These are phyloP conservation scores for Melitaea cinxia DNA, from an alignment of 1,140 invertebrate species.

Conservation along the genomic window DNA sequence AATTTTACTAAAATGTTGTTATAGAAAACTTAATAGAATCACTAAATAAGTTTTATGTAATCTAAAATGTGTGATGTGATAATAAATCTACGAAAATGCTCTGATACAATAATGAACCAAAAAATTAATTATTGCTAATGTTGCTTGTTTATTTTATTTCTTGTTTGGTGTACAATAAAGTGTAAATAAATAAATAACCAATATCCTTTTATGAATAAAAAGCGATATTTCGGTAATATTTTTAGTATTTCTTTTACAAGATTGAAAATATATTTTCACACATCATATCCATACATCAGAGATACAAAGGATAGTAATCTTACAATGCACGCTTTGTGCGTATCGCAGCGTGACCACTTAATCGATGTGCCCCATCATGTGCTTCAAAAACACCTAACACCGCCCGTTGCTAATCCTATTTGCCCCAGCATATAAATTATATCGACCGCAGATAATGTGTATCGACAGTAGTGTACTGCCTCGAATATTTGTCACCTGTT, in stretches of 20 bases:
- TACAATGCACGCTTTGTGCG: constrained; percentile 3
- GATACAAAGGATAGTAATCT: constrained; percentile 4
- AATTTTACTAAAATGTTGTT: constrained; percentile 2
- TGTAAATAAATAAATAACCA: too few species aligned
- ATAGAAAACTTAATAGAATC: neutral
- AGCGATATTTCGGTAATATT: too few species aligned
- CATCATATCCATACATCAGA: constrained; percentile 16
- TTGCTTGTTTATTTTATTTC: too few species aligned
- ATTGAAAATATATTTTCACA: neutral
- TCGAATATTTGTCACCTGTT: constrained; percentile 39
- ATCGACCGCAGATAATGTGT: constrained; percentile 35
- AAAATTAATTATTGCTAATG: too few species aligned
- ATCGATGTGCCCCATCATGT: constrained; percentile 22
- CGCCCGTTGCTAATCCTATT: constrained; percentile 47
- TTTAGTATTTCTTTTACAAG: neutral
- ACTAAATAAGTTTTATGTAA: neutral
- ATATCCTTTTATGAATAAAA: too few species aligned
- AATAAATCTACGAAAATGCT: too few species aligned
- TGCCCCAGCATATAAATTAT: constrained; percentile 51
- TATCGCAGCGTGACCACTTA: constrained; percentile 12
- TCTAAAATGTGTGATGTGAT: too few species aligned
- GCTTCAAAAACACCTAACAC: constrained; percentile 38
- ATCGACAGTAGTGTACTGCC: constrained; percentile 11
- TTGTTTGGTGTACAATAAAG: too few species aligned
- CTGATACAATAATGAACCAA: too few species aligned